phyloP scores from a whole-genome alignment of 2,113 vertebrate species.

The Procavia capensis region DNA sequence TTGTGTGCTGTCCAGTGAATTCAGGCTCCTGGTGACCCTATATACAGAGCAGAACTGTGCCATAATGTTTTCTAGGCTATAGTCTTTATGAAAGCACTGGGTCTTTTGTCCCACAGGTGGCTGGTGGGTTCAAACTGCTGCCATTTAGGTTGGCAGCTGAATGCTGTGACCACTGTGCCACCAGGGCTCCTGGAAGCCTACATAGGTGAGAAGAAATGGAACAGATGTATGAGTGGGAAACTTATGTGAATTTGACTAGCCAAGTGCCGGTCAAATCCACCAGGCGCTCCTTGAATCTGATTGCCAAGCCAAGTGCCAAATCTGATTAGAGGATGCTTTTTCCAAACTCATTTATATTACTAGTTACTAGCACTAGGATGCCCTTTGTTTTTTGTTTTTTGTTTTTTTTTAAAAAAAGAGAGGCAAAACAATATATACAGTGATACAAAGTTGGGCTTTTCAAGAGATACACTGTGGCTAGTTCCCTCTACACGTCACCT shows the following conservation, averaged over 20 bases:
- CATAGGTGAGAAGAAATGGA: background rate
- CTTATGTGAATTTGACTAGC: background rate
- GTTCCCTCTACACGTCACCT: background rate
- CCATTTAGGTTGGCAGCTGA: background rate
- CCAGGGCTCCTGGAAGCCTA: background rate
- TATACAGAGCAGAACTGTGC: background rate
- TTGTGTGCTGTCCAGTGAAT: background rate
- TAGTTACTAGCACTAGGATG: background rate
- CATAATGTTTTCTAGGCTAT: background rate
- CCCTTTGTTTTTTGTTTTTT: too few species aligned
- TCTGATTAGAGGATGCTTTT: background rate
- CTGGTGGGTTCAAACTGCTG: background rate
- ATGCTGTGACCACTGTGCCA: background rate
- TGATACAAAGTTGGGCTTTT: background rate
- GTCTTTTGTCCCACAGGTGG: background rate
- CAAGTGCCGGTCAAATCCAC: too few species aligned
- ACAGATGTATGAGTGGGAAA: background rate
- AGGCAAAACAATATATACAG: background rate
- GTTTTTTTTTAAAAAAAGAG: constrained; percentile 42
- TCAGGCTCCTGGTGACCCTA: background rate
- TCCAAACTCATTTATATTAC: background rate
- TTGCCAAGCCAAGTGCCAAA: too few species aligned
- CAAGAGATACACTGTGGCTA: background rate
- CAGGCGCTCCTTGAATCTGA: too few species aligned
- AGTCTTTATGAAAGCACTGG: background rate